Evolutionary conservation across 2,113 vertebrate species (phyloP).

Genomic region (Paraplagusia blochii): DNA sequence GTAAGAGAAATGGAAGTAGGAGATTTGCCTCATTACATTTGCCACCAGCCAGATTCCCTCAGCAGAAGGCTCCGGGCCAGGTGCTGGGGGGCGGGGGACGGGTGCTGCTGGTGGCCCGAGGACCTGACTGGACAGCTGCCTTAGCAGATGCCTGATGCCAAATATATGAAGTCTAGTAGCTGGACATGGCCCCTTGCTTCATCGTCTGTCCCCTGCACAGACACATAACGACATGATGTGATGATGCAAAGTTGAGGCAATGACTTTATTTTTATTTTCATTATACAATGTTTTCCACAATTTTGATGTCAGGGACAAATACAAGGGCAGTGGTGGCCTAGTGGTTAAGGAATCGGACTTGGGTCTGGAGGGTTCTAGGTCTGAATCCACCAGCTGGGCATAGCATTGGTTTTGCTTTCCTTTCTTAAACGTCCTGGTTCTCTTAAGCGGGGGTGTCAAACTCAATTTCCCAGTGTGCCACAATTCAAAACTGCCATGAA

Average conservation of each 20-base stretch:
- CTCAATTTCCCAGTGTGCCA: no score
- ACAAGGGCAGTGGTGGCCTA: no score
- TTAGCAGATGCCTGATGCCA: conserved; percentile 55
- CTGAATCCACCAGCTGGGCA: no score
- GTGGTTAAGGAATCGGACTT: no score
- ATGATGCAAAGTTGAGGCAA: background rate
- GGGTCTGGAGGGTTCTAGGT: no score
- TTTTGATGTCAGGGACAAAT: no score
- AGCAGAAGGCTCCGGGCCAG: conserved; percentile 13
- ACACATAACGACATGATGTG: conserved; percentile 9
- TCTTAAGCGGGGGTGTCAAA: no score
- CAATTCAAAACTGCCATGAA: no score
- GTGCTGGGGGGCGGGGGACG: conserved; percentile 10
- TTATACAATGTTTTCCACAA: no score
- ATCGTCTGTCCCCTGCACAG: conserved; percentile 8
- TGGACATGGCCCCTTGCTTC: conserved; percentile 16
- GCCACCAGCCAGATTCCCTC: conserved; percentile 45
- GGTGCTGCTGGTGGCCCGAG: background rate
- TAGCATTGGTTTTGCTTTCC: no score
- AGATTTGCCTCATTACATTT: conserved; percentile 64
- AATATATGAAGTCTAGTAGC: conserved; percentile 38
- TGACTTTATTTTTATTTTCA: no score
- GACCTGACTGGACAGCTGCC: conserved; percentile 29
- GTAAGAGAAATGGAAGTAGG: conserved; percentile 40
- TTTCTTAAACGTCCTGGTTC: no score